phyloP scores from a whole-genome alignment of 2,888 invertebrate genomes.

The Nebria salina region DNA sequence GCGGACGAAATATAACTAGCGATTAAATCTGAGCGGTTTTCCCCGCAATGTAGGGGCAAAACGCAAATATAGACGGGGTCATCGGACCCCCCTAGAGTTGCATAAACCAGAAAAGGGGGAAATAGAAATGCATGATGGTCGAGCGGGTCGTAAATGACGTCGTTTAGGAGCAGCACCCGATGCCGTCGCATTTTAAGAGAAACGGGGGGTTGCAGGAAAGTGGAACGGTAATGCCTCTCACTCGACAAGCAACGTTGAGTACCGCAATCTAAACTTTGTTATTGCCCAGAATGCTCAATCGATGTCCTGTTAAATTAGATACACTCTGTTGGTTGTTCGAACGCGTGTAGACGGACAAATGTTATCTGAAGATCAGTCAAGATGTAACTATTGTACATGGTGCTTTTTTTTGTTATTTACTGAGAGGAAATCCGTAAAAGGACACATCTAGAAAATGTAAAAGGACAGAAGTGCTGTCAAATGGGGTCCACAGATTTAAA shows the following conservation, averaged over 20 bases:
- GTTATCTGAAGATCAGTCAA: background rate
- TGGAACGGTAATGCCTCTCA: constrained; percentile 1
- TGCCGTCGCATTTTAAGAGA: background rate
- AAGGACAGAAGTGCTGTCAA: background rate
- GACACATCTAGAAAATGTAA: background rate
- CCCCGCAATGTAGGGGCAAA: background rate
- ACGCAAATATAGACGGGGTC: background rate
- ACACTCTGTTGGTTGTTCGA: constrained; percentile 10
- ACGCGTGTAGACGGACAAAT: constrained; percentile 8
- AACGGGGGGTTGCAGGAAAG: background rate
- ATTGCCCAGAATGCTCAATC: constrained; percentile 34
- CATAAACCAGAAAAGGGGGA: background rate
- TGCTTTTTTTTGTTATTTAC: background rate
- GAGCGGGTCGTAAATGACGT: constrained; percentile 7
- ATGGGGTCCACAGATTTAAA: background rate
- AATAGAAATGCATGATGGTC: background rate
- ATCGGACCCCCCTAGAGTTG: background rate
- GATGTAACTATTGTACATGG: background rate
- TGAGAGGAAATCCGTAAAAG: background rate
- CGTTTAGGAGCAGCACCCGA: constrained; percentile 9
- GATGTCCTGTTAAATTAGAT: constrained; percentile 34
- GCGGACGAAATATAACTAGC: constrained; percentile 6
- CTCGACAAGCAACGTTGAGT: constrained; percentile 23
- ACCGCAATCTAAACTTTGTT: constrained; percentile 40
- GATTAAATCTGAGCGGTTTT: constrained; percentile 3